phyloP scores from a whole-genome alignment of 2,888 invertebrate genomes.

The Leucophora obtusa region DNA sequence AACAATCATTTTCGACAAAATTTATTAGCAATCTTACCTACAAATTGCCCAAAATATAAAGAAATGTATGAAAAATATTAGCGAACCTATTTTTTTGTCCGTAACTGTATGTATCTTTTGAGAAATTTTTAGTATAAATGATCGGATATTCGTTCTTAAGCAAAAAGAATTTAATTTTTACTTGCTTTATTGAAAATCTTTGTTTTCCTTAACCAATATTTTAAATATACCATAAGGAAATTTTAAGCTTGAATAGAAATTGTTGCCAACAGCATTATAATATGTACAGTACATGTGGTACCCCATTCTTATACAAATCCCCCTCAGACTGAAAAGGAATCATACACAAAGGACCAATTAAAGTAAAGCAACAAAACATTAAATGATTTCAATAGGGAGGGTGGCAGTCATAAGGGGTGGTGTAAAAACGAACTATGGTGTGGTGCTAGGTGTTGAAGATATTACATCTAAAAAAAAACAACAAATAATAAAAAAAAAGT shows the following conservation, averaged over 20 bases:
- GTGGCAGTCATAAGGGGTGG: conserved; percentile 10
- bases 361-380: conserved; percentile 56
- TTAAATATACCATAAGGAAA: too few relatives aligned
- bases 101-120: too few relatives aligned
- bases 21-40: too few relatives aligned
- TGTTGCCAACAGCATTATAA: conserved; percentile 20
- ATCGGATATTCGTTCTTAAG: too few relatives aligned
- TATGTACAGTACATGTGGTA: conserved; percentile 16
- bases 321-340: conserved; percentile 19
- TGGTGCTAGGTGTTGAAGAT: conserved; percentile 44
- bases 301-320: not conserved
- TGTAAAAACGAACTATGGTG: not conserved
- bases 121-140: too few relatives aligned
- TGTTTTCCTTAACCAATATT: too few relatives aligned
- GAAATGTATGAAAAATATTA: too few relatives aligned
- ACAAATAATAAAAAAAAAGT: conserved; percentile 24
- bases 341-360: conserved; percentile 64
- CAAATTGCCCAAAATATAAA: too few relatives aligned
- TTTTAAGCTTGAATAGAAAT: conserved; percentile 22
- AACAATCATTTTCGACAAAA: too few relatives aligned
- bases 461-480: conserved; percentile 28
- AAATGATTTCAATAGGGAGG: conserved; percentile 31
- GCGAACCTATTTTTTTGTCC: too few relatives aligned
- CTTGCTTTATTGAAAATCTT: too few relatives aligned
- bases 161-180: too few relatives aligned